phyloP scores from a whole-genome alignment of 2,797 vertebrate species.

The Syncerus caffer region DNA sequence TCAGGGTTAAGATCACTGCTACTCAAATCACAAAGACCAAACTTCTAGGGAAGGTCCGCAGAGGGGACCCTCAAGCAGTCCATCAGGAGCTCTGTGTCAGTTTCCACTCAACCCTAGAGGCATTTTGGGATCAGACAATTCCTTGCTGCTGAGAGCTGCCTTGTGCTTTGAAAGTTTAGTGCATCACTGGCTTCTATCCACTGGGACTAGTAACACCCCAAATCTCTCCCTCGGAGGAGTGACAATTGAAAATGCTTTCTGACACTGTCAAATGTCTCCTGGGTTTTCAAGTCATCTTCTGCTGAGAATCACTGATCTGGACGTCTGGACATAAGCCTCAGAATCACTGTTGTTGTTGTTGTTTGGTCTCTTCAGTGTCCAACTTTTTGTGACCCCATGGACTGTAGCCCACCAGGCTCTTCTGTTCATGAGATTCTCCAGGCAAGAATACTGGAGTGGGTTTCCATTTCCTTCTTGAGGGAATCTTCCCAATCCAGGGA shows the following conservation, averaged over 20 bases:
- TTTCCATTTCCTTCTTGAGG: neutral
- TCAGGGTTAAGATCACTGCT: no score
- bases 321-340: neutral
- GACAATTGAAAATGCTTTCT: neutral
- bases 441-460: neutral
- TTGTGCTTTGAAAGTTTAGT: neutral
- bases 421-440: neutral
- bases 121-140: neutral
- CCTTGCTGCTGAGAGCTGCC: neutral
- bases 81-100: neutral
- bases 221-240: fast-evolving
- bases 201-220: neutral
- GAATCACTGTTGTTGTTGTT: neutral
- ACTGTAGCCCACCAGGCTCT: neutral
- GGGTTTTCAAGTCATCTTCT: neutral
- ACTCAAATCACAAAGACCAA: neutral
- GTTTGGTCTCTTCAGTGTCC: neutral
- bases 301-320: neutral
- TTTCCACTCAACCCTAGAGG: neutral
- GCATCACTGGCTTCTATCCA: neutral
- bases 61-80: neutral
- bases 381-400: neutral
- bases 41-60: neutral
- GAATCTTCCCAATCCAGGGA: neutral
- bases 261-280: neutral